These are phyloP conservation scores for Merluccius polli DNA, from an alignment of 2,797 vertebrate species.

Conservation along the genomic window DNA sequence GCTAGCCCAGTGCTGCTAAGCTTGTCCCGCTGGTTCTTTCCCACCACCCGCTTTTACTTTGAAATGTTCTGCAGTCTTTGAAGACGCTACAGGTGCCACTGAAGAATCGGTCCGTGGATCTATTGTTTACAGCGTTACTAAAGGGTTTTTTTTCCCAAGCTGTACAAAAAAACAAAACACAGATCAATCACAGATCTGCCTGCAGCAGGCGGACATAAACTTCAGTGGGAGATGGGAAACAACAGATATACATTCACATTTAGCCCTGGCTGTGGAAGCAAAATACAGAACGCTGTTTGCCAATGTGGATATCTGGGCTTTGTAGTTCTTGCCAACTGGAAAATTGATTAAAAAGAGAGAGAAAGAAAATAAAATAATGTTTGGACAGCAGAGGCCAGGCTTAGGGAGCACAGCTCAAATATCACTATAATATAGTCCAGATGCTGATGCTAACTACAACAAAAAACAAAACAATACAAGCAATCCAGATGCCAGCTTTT, in stretches of 20 bases:
- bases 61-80: conserved; percentile 22
- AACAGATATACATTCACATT: conserved; percentile 14
- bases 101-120: conserved; percentile 4
- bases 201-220: background rate
- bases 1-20: conserved; percentile 40
- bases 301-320: conserved; percentile 32
- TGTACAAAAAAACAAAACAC: background rate
- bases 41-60: conserved; percentile 21
- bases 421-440: conserved; percentile 35
- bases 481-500: background rate
- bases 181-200: background rate
- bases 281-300: conserved; percentile 16
- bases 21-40: conserved; percentile 23
- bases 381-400: conserved; percentile 31
- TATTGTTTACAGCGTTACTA: background rate
- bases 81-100: conserved; percentile 7
- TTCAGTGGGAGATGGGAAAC: conserved; percentile 9
- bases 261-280: conserved; percentile 6
- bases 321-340: conserved; percentile 20
- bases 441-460: too few species aligned
- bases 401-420: conserved; percentile 38
- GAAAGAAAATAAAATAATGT: conserved; percentile 7
- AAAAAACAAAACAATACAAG: background rate
- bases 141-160: background rate
- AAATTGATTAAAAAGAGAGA: conserved; percentile 11